phyloP scores from a whole-genome alignment of 2,797 vertebrate species.

The Psittacula echo region DNA sequence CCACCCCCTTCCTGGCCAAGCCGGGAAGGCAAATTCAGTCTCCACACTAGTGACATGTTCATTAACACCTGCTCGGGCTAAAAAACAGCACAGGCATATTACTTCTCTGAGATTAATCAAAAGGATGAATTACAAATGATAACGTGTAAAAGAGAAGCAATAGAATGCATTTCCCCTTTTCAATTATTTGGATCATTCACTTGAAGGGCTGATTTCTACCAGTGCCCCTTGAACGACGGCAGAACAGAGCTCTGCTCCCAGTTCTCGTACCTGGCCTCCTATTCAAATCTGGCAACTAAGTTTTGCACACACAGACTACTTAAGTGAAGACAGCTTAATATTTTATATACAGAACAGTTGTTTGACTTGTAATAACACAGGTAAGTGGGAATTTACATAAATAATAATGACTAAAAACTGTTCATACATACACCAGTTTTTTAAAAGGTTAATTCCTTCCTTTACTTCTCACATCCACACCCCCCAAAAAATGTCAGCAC shows the following conservation, averaged over 20 bases:
- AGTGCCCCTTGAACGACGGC: neutral
- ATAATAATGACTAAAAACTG: neutral
- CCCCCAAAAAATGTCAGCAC: accelerated
- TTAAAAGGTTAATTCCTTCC: neutral
- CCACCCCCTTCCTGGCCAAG: neutral
- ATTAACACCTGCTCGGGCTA: neutral
- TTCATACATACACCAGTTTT: neutral
- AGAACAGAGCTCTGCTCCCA: neutral
- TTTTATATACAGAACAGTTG: neutral
- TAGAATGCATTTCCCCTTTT: neutral
- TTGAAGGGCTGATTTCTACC: neutral
- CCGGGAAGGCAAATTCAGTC: neutral
- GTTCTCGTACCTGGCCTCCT: accelerated
- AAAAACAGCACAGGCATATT: neutral
- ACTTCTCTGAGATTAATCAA: neutral
- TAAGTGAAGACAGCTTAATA: neutral
- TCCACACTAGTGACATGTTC: neutral
- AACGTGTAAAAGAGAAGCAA: neutral
- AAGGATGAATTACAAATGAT: neutral
- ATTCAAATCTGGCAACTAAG: neutral
- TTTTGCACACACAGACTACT: neutral
- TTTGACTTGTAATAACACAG: neutral
- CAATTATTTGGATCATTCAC: neutral
- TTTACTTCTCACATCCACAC: neutral
- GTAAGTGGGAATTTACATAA: neutral